Evolutionary conservation across 2,113 vertebrate genomes (phyloP).

Genomic region (Seriola aureovittata): DNA sequence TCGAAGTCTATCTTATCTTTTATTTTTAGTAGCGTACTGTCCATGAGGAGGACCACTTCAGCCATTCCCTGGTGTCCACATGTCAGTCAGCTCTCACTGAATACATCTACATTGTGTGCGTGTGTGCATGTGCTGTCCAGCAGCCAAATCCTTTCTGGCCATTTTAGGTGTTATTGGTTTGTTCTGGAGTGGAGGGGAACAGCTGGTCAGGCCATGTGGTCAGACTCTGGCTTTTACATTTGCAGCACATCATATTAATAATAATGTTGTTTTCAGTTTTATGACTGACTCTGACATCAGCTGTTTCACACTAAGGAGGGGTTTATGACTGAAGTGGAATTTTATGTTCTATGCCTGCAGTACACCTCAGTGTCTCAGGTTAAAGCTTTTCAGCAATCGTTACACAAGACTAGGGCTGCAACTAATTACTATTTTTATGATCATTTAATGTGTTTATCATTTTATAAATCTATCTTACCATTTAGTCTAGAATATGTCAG

Average conservation of each 20-base stretch:
- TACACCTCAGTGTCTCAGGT: neutral
- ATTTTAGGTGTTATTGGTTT: constrained; percentile 63
- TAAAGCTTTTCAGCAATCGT: neutral
- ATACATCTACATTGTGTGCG: constrained; percentile 29
- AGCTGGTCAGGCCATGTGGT: constrained; percentile 67
- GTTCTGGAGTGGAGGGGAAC: constrained; percentile 39
- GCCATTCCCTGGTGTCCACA: constrained; percentile 37
- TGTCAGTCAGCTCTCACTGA: constrained; percentile 38
- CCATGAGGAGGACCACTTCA: constrained; percentile 10
- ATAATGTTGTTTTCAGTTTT: constrained; percentile 56
- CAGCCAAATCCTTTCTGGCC: constrained; percentile 52
- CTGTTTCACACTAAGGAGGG: constrained; percentile 32
- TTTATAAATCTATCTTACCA: neutral
- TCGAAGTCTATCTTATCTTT: constrained; percentile 25
- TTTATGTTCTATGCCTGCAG: constrained; percentile 7
- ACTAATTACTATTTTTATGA: neutral
- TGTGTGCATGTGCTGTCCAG: constrained; percentile 35
- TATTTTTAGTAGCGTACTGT: constrained; percentile 13
- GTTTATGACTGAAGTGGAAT: constrained; percentile 22
- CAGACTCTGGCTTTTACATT: constrained; percentile 52
- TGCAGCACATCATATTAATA: constrained; percentile 48
- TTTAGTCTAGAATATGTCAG: neutral
- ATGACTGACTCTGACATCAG: constrained; percentile 52
- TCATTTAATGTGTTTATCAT: neutral
- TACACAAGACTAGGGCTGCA: neutral